Percentiles rank a stretch among this genome's conserved stretches.
phyloP scores from a whole-genome alignment of 1,140 invertebrate genomes.

The Aphelenchoides avenae region DNA sequence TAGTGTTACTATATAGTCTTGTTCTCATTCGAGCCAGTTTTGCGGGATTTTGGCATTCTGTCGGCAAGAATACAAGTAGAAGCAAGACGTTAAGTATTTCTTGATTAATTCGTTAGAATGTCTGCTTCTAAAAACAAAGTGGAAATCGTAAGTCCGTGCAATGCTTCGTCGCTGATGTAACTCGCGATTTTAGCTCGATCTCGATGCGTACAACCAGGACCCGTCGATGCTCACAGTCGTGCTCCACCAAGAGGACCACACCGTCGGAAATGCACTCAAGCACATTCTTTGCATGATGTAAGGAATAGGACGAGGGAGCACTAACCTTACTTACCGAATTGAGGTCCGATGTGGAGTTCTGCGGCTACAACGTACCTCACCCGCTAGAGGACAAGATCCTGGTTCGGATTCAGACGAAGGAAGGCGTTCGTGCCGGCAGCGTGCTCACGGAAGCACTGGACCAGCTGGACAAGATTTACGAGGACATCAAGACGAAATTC shows the following conservation, averaged over 20 bases:
- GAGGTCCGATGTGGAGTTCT: conserved; percentile 53
- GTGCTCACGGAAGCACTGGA: conserved; percentile 22
- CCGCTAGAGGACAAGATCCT: conserved; percentile 56
- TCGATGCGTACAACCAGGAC: conserved; percentile 31
- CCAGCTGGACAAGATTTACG: conserved; percentile 21
- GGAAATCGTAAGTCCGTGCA: too few species aligned
- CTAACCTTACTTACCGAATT: conserved; percentile 4
- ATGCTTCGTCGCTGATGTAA: too few species aligned
- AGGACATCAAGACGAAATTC: conserved; percentile 26
- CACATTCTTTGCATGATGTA: conserved; percentile 52
- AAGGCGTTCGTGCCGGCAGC: conserved; percentile 27
- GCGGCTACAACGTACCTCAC: conserved; percentile 55
- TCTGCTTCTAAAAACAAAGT: too few species aligned
- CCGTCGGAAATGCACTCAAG: conserved; percentile 51
- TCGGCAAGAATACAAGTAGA: too few species aligned
- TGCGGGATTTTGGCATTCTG: too few species aligned
- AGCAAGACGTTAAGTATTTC: too few species aligned
- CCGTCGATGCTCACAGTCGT: conserved; percentile 40
- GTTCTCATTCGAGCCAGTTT: too few species aligned
- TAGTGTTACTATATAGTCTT: too few species aligned
- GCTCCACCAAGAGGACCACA: conserved; percentile 53
- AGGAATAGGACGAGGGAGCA: too few species aligned
- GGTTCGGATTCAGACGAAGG: conserved; percentile 43
- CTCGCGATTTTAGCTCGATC: too few species aligned
- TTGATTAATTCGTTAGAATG: too few species aligned